A percentile compares a stretch with the other conserved stretches of the same genome.
phyloP scores from a whole-genome alignment of 2,113 vertebrate species.

The Trichomycterus rosablanca region DNA sequence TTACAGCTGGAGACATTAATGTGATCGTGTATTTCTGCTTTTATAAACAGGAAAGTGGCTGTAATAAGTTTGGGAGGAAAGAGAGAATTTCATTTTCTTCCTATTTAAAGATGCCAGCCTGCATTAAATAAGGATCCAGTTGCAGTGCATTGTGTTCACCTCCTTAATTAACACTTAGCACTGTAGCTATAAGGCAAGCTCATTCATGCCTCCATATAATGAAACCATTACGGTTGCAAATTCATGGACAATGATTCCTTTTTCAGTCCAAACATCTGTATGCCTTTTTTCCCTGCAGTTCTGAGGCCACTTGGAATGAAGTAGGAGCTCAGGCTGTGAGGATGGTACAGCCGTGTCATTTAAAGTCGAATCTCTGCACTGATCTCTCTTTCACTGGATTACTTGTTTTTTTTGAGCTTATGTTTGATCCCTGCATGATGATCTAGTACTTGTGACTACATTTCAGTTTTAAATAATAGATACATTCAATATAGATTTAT shows the following conservation, averaged over 20 bases:
- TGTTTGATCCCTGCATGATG: too few relatives aligned
- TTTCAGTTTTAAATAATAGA: too few relatives aligned
- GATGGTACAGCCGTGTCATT: not conserved
- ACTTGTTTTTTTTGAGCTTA: too few relatives aligned
- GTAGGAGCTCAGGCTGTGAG: not conserved
- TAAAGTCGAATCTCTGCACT: too few relatives aligned
- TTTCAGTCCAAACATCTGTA: slow-evolving; percentile 8
- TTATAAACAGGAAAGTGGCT: slow-evolving; percentile 35
- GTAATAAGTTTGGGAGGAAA: slow-evolving; percentile 22
- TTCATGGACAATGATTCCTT: slow-evolving; percentile 41
- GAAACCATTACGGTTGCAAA: slow-evolving; percentile 43
- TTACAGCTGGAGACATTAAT: slow-evolving; percentile 39
- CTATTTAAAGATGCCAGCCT: slow-evolving; percentile 51
- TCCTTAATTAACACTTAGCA: slow-evolving; percentile 59
- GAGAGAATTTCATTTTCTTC: slow-evolving; percentile 52
- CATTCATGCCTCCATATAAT: slow-evolving; percentile 47
- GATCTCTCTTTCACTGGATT: too few relatives aligned
- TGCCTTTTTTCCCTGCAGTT: not conserved
- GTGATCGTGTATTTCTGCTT: slow-evolving; percentile 28
- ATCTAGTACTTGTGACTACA: too few relatives aligned
- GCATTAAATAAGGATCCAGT: slow-evolving; percentile 50
- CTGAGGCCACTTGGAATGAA: not conserved
- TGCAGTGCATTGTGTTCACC: slow-evolving; percentile 43
- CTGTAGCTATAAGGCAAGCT: slow-evolving; percentile 55
- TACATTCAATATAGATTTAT: too few relatives aligned